phyloP scores from a whole-genome alignment of 2,113 vertebrate genomes.

The Perognathus longimembris region DNA sequence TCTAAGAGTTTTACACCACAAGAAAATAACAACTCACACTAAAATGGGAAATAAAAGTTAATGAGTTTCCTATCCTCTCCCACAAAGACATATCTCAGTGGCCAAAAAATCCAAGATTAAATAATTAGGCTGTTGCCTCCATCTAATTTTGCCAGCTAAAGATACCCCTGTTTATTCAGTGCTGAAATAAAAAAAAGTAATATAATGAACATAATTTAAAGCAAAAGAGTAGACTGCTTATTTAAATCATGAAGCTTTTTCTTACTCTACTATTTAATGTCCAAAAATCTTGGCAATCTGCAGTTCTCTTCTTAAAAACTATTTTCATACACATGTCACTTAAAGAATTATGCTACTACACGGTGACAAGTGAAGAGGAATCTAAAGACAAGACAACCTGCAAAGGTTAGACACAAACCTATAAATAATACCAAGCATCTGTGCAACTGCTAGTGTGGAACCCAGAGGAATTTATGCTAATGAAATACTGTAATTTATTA shows the following conservation, averaged over 20 bases:
- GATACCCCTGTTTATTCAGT: background rate
- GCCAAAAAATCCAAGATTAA: conserved; percentile 15
- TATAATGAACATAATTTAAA: background rate
- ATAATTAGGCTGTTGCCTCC: background rate
- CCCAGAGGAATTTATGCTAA: conserved; percentile 66
- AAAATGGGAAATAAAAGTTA: conserved; percentile 35
- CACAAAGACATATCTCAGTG: background rate
- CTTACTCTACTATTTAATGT: background rate
- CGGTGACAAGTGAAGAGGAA: conserved; percentile 57
- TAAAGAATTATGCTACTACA: conserved; percentile 57
- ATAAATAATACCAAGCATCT: conserved; percentile 76
- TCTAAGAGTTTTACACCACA: background rate
- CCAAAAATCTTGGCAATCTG: conserved; percentile 38
- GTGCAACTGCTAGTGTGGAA: conserved; percentile 66
- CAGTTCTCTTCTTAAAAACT: conserved; percentile 44
- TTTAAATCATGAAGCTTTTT: conserved; percentile 9
- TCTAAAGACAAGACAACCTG: conserved; percentile 56
- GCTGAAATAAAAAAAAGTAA: background rate
- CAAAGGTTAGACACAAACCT: conserved; percentile 69
- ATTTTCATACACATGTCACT: conserved; percentile 51
- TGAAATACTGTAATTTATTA: conserved; percentile 66
- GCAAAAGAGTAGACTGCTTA: background rate
- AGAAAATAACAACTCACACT: conserved; percentile 38
- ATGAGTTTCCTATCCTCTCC: background rate
- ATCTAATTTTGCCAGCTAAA: background rate